Conservation (phyloP, 2,113 vertebrate species). For the Oryzias melastigma region DNA sequence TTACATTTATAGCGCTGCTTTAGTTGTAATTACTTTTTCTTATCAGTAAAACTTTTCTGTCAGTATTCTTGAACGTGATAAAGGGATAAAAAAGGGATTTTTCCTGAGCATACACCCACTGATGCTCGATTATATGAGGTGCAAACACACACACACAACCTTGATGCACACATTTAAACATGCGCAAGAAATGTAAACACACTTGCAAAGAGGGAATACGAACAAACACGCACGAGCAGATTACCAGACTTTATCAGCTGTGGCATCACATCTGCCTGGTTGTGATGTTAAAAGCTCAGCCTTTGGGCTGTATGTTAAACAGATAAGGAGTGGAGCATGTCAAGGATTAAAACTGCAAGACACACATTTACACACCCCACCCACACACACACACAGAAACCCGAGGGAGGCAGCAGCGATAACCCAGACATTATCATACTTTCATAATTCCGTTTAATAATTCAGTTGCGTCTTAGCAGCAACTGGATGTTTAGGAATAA, state of each 20-base stretch:
- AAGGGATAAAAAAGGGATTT: too few relatives aligned
- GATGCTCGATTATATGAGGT: not conserved
- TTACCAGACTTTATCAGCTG: conserved; percentile 41
- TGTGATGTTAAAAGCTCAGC: conserved; percentile 66
- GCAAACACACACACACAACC: not conserved
- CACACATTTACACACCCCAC: conserved; percentile 35
- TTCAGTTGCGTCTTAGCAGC: conserved; percentile 38
- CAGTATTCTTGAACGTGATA: too few relatives aligned
- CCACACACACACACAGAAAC: conserved; percentile 26
- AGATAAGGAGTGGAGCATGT: conserved; percentile 65
- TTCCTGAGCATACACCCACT: not conserved
- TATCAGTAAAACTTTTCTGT: too few relatives aligned
- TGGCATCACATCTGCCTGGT: conserved; percentile 47
- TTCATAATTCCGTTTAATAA: conserved; percentile 70
- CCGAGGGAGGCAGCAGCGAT: conserved; percentile 47
- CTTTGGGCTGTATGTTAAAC: conserved; percentile 64
- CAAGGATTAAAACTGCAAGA: conserved; percentile 63
- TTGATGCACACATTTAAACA: not conserved
- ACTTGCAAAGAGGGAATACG: conserved; percentile 10
- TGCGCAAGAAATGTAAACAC: conserved; percentile 3
- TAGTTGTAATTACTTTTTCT: too few relatives aligned
- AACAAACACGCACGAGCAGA: conserved; percentile 33
- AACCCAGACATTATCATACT: conserved; percentile 65
- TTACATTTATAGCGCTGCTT: too few relatives aligned
- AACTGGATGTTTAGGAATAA: conserved; percentile 61